These are phyloP conservation scores for Chloroceryle amazona DNA, from an alignment of 2,797 vertebrate species.

Conservation along the genomic window DNA sequence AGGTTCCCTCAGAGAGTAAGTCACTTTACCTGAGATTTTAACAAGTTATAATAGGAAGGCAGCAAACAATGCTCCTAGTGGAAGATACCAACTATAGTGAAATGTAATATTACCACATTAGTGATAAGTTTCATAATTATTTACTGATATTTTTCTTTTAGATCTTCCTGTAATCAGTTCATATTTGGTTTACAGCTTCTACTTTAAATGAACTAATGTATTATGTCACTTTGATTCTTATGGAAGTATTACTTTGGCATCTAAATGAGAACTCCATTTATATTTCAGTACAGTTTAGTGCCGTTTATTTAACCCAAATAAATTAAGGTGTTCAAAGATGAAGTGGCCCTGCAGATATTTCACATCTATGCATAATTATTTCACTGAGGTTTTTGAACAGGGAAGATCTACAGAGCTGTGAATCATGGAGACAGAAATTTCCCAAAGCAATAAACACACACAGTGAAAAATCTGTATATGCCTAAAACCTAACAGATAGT, in stretches of 20 bases:
- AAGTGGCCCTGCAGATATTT: not conserved
- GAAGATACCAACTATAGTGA: not conserved
- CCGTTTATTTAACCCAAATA: not conserved
- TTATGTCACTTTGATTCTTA: not conserved
- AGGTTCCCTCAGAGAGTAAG: not conserved
- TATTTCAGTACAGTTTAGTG: not conserved
- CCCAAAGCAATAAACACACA: not conserved
- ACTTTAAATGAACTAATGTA: not conserved
- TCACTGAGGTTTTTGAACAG: not conserved
- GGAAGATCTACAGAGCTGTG: not conserved
- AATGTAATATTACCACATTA: not conserved
- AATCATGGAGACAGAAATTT: not conserved
- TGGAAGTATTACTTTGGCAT: not conserved
- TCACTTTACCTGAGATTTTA: not conserved
- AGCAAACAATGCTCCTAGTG: not conserved
- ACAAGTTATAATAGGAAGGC: not conserved
- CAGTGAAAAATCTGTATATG: not conserved
- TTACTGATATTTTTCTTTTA: not conserved
- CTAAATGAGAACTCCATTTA: not conserved
- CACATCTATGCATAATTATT: not conserved
- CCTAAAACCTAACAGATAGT: not conserved
- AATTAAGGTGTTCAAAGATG: not conserved
- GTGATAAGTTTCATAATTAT: not conserved
- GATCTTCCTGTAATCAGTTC: not conserved
- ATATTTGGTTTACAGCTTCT: not conserved